phyloP scores from a whole-genome alignment of 2,113 vertebrate genomes.

The Colistium nudipinnis region DNA sequence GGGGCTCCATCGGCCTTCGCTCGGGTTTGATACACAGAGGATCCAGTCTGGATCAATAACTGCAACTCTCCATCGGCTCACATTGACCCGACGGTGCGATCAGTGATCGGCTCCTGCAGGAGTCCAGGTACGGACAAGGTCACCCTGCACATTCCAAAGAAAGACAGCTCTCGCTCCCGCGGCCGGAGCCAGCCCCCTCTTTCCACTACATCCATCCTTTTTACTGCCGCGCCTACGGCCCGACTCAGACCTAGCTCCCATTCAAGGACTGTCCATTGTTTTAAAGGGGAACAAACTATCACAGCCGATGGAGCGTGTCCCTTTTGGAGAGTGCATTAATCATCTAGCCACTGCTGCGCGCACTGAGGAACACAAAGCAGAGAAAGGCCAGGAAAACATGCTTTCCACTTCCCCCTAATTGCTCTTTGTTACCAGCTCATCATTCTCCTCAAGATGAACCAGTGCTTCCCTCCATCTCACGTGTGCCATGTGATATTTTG shows the following conservation, averaged over 20 bases:
- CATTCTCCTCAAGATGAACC: not conserved
- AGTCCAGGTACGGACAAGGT: conserved; percentile 45
- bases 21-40: conserved; percentile 9
- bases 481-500: conserved; percentile 14
- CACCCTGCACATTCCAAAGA: conserved; percentile 42
- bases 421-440: conserved; percentile 15
- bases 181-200: not conserved
- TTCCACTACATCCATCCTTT: conserved; percentile 37
- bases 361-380: conserved; percentile 28
- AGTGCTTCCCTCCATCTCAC: not conserved
- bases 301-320: not conserved
- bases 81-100: conserved; percentile 23
- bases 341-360: conserved; percentile 6
- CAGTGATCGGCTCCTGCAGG: conserved; percentile 34
- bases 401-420: conserved; percentile 22
- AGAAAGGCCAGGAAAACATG: conserved; percentile 8
- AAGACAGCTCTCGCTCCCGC: conserved; percentile 25
- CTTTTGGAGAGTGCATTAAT: conserved; percentile 28
- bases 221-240: conserved; percentile 24
- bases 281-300: conserved; percentile 22
- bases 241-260: conserved; percentile 37
- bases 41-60: conserved; percentile 29
- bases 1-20: not conserved
- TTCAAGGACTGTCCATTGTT: conserved; percentile 28
- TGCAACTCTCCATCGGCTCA: conserved; percentile 6